Base-by-base conservation (phyloP, 2,888 invertebrate genomes). In the Nebria salina region DNA sequence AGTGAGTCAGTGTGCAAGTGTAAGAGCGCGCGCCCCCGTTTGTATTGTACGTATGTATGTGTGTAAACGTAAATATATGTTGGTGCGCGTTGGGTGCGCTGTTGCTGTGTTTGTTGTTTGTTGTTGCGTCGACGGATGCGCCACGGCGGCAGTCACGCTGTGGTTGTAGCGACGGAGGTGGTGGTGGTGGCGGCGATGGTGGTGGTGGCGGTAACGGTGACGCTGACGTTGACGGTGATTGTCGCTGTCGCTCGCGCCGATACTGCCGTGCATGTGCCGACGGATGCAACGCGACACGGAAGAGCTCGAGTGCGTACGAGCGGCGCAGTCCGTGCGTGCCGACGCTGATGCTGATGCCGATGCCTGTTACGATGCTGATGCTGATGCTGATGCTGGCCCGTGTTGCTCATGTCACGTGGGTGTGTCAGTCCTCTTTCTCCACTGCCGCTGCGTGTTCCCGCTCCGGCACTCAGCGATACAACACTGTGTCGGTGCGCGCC, bases 381-480 rank as follows among this genome's bases (percentile, higher is more conserved):
- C 85, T 84, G 87, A 86, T 26, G 41, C 34, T 15, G 70, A 13
- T 9, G 25, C 64, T 42, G 75, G 42, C 64, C 85, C 87, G 87
- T 87, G 86, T 87, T 86, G 87, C 86, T 87, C 87, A 87, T 87
- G 87, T 86, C 88, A 88, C 88, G 88, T 88, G 88, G 86, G 84
- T 82, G 83, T 83, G 84, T 83, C 85, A 82, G 84, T 82, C 75
- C 20, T 43, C 26, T 75, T 54, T 42, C 25, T 82, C 76, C 72
- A 77, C 68, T 68, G 76, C 72, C 77, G 68, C 76, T 82, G 83
- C 82, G 83, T 82, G 64, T 20, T 64, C 75, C 65, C 66, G 80
- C 70, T 80, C 72, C 75, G 34, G 75, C 72, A 70, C 70, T 65
- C 43, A 54, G 72, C 80, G 75, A 80, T 80, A 80, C 80, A 80